Evolutionary conservation across 2,888 invertebrate genomes (phyloP), one percentile per base, ranked within the genome.

Genomic region (Dasysyrphus albostriatus): DNA sequence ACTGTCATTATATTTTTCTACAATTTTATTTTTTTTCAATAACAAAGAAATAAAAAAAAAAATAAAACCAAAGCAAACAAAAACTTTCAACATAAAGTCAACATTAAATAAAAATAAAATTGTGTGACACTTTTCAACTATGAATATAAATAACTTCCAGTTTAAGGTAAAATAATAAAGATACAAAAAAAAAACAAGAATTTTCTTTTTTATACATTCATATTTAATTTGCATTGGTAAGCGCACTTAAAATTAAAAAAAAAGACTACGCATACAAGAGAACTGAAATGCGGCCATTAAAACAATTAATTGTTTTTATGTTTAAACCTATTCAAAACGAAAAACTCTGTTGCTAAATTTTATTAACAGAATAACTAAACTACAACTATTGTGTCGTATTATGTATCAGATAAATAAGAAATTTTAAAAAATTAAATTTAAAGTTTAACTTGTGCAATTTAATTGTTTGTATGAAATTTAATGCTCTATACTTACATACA

Each of bases 21-120:
- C 82, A 75, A 88, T 88, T 78, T 89, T 83, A 88, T 89, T 85
- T 89, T 89, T 88, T 89, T 88, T 88, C 67, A 74, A 74, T 78
- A 79, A 37, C 44, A 70, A 70, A 51, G 19, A 61, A 67, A 61
- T 14, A 78, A 47, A 75, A 58, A 56, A 16, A 51, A 32, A 67
- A 10, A 88, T 42, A 79, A 76, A 80, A 80, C 29, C 39, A 56
- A 70, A 74, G 61, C 59, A 76, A 82, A 81, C 56, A 73, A 82
- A 74, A 70, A 59, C 63, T 83, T 78, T 74, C n/a, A 81, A 67
- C 74, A 67, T 84, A 80, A 88, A 88, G 85, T 88, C 56, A 88
- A 65, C 49, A 72, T 77, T 58, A 70, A 83, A 74, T 42, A 67
- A 69, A 59, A 47, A 59, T 12, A 88, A 58, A 24, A 73, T 59